phyloP scores from a whole-genome alignment of 1,140 invertebrate species.

The Caenorhabditis inopinata region DNA sequence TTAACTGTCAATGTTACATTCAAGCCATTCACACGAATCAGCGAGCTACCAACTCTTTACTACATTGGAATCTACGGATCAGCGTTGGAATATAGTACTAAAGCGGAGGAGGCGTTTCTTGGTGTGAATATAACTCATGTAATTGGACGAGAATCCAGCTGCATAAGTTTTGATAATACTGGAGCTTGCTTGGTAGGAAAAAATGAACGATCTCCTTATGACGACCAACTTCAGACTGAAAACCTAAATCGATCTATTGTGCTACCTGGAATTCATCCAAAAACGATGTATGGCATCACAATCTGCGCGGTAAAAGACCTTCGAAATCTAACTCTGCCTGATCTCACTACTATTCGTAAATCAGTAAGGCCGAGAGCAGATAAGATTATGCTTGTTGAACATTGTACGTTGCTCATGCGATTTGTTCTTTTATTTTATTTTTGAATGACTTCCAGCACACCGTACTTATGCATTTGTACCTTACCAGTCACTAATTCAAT shows the following conservation, averaged over 20 bases:
- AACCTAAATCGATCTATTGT: slow-evolving; percentile 49
- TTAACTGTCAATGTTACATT: slow-evolving; percentile 60
- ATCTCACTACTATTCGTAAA: slow-evolving; percentile 40
- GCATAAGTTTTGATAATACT: slow-evolving; percentile 45
- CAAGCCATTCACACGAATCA: slow-evolving; percentile 38
- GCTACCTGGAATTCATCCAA: slow-evolving; percentile 49
- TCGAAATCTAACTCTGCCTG: slow-evolving; percentile 54
- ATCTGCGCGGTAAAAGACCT: slow-evolving; percentile 58
- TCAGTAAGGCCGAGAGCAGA: slow-evolving; percentile 45
- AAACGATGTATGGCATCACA: slow-evolving; percentile 59
- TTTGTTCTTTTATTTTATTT: not conserved
- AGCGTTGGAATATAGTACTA: slow-evolving; percentile 47
- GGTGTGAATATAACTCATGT: slow-evolving; percentile 61
- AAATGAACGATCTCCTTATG: too few relatives aligned
- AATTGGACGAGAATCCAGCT: slow-evolving; percentile 52
- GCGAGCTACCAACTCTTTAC: slow-evolving; percentile 53
- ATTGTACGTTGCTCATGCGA: slow-evolving; percentile 19
- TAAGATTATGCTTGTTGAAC: slow-evolving; percentile 43
- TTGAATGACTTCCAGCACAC: not conserved
- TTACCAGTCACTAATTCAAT: slow-evolving; percentile 1
- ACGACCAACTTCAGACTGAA: slow-evolving; percentile 36
- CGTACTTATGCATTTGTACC: not conserved
- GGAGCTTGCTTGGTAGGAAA: slow-evolving; percentile 53
- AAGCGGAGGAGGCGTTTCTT: slow-evolving; percentile 47
- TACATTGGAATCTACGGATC: slow-evolving; percentile 61